Evolutionary conservation across 2,888 invertebrate species (phyloP).

Genomic region (Tanytarsus gracilentus): DNA sequence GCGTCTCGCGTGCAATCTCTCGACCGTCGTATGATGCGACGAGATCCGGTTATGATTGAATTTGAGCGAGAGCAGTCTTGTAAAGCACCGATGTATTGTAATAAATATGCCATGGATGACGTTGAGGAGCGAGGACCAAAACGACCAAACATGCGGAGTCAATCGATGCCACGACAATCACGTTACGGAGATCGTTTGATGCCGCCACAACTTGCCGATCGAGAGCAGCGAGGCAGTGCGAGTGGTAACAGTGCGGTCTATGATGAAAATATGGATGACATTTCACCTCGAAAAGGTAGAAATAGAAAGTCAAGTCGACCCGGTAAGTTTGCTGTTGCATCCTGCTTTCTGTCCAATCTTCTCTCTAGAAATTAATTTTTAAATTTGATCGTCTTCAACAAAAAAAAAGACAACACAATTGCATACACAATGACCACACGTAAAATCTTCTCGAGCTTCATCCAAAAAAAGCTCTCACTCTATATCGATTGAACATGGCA

Average conservation of each 20-base stretch:
- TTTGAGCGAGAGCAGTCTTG: slow-evolving; percentile 41
- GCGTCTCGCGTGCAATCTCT: slow-evolving; percentile 38
- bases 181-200: slow-evolving; percentile 39
- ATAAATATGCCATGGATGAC: slow-evolving; percentile 57
- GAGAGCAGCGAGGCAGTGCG: not conserved
- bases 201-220: slow-evolving; percentile 33
- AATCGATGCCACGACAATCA: slow-evolving; percentile 33
- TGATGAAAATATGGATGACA: slow-evolving; percentile 37
- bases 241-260: slow-evolving; percentile 2
- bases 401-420: too few relatives aligned
- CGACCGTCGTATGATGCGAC: slow-evolving; percentile 37
- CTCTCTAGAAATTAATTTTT: not conserved
- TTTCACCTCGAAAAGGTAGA: slow-evolving; percentile 32
- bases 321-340: slow-evolving; percentile 30
- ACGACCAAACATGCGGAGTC: slow-evolving; percentile 29
- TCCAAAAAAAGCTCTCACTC: not conserved
- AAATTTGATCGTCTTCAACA: too few relatives aligned
- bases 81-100: slow-evolving; percentile 57
- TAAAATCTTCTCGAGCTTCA: too few relatives aligned
- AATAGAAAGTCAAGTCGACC: slow-evolving; percentile 32
- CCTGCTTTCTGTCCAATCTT: not conserved
- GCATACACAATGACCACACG: too few relatives aligned
- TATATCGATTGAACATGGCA: too few relatives aligned
- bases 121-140: slow-evolving; percentile 30
- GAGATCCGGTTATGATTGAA: slow-evolving; percentile 34